Percentiles rank a stretch among this genome's conserved stretches.
These are phyloP conservation scores for Drosophila pandora DNA, from an alignment of 1,140 invertebrate genomes.

Conservation along the genomic window DNA sequence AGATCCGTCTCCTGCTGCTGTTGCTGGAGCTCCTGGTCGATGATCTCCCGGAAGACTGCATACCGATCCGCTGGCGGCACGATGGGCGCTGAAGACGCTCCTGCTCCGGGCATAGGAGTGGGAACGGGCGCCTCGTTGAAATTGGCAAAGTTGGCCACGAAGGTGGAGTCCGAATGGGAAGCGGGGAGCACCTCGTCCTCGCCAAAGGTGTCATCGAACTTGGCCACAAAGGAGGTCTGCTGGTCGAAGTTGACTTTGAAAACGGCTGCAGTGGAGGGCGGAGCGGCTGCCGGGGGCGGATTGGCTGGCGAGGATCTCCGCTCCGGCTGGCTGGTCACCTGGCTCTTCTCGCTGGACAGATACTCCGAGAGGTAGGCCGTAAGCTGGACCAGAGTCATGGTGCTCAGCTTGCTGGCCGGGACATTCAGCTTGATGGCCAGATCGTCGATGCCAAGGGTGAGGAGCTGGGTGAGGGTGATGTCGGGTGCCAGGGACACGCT, in stretches of 20 bases:
- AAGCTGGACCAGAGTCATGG: conserved; percentile 92
- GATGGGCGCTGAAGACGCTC: conserved; percentile 12
- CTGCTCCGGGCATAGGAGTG: conserved; percentile 61
- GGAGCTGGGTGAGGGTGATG: conserved; percentile 92
- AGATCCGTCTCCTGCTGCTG: conserved; percentile 84
- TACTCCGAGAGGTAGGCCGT: conserved; percentile 90
- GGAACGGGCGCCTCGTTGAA: conserved; percentile 84
- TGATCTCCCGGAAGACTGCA: conserved; percentile 92
- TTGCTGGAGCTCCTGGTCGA: conserved; percentile 88
- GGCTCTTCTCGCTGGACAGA: conserved; percentile 82
- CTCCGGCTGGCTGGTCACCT: conserved; percentile 7
- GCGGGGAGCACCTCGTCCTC: conserved; percentile 53
- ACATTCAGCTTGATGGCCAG: conserved; percentile 90
- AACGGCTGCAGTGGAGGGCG: conserved; percentile 57
- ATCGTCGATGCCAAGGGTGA: conserved; percentile 91
- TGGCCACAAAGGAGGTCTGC: conserved; percentile 83
- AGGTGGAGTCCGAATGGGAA: conserved; percentile 45
- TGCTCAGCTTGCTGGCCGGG: conserved; percentile 90
- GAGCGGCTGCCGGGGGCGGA: conserved; percentile 14
- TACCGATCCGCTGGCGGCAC: conserved; percentile 89
- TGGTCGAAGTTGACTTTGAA: conserved; percentile 86
- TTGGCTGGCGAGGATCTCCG: conserved; percentile 49
- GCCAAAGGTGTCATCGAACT: conserved; percentile 86
- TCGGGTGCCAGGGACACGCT: conserved; percentile 85
- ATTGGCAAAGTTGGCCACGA: conserved; percentile 87